Base-by-base conservation (phyloP, 1,140 invertebrate species). In the Dendroctonus ponderosae region DNA sequence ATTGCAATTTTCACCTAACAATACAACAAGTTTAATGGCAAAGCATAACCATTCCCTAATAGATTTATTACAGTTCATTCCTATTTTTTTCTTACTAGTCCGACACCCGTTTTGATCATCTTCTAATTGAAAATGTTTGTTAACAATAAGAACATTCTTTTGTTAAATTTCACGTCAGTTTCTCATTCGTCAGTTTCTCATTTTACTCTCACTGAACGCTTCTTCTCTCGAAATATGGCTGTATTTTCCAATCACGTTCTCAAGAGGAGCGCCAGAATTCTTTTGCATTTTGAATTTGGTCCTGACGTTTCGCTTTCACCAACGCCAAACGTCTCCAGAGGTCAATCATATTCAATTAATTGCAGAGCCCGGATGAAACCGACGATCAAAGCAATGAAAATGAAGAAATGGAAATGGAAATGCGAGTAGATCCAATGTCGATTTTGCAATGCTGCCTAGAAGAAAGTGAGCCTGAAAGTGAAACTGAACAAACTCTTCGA, bases 341-440 rank as follows among this genome's bases (percentile, higher is more conserved):
- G n/a, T 51, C 2, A 9, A 12, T 51, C 11, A 51, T 51, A 8
- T 15, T 51, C 12, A 11, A 11, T 4, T 46, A 46, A 46, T 40
- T 56, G 71, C 71, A 70, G 40, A 59, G 67, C 26, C 26, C 26
- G 57, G 72, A 68, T 56, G 71, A 74, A 66, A 74, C 72, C 41
- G 58, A 64, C 15, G 42, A 39, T 51, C 15, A 57, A 42, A 40
- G 9, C n/a, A 26, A 49, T 41, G 68, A 72, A 12, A 38, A 62
- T 44, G 66, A 70, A 66, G 76, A 74, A 77, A 83, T 83, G 59
- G 83, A 85, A 77, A 81, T 86, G 79, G 84, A 86, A 77, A 83
- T 86, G 0, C 81, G 81, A 67, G 78, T 86, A 6, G 84, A 86
- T 73, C 84, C 84, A 11, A 86, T 85, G 84, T 72, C 84, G 65